Conservation (phyloP, 2,797 vertebrate species). For the Meda fulgida region DNA sequence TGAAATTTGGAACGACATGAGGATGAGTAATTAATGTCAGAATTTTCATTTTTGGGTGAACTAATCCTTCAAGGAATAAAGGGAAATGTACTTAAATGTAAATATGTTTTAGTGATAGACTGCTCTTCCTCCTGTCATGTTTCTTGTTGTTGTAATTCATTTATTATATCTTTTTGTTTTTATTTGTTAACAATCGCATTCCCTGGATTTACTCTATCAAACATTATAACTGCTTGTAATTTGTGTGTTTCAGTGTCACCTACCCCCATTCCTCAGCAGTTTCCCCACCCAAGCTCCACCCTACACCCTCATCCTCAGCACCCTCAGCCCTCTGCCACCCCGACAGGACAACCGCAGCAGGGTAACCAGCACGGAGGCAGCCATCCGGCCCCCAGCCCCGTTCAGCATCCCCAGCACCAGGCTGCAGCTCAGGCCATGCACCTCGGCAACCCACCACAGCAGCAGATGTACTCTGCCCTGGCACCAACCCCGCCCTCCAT, state of each 20-base stretch:
- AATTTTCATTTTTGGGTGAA: too few relatives aligned
- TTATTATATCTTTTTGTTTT: not conserved
- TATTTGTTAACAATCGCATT: not conserved
- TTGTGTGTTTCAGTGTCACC: constrained; percentile 84
- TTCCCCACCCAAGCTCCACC: constrained; percentile 89
- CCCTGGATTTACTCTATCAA: not conserved
- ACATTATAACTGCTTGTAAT: not conserved
- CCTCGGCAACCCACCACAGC: constrained; percentile 91
- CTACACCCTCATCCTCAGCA: constrained; percentile 93
- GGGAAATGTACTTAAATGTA: not conserved
- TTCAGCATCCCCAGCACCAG: constrained; percentile 95
- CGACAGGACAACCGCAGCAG: constrained; percentile 91
- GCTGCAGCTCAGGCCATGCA: constrained; percentile 91
- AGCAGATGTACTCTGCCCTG: constrained; percentile 94
- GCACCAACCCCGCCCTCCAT: constrained; percentile 95
- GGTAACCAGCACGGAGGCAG: constrained; percentile 90
- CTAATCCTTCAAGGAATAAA: not conserved
- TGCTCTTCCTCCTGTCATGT: not conserved
- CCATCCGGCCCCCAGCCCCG: constrained; percentile 94
- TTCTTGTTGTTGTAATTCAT: not conserved
- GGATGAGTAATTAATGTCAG: too few relatives aligned
- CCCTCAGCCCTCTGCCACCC: constrained; percentile 95
- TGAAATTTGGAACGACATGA: too few relatives aligned
- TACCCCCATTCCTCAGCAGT: constrained; percentile 95
- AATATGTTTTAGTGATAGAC: not conserved